Conservation (phyloP, 2,888 invertebrate genomes). For the Ornithoptera alexandrae region DNA sequence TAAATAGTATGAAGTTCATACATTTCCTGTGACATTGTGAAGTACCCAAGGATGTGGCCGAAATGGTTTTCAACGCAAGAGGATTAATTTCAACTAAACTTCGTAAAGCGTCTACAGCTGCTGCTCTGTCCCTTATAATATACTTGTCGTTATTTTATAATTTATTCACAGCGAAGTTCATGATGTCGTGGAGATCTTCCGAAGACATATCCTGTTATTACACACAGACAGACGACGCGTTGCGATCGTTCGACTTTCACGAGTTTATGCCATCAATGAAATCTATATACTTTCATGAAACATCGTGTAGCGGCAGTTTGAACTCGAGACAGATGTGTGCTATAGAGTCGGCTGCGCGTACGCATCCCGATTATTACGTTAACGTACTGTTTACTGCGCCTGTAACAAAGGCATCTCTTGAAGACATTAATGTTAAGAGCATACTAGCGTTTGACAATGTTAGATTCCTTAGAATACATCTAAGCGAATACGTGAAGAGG, state of each 20-base stretch:
- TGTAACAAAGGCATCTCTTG: constrained; percentile 38
- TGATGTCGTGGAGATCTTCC: constrained; percentile 29
- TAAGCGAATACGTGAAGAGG: constrained; percentile 70
- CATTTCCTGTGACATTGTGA: no score
- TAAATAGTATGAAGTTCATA: no score
- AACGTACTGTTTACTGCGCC: constrained; percentile 78
- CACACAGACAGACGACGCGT: constrained; percentile 29
- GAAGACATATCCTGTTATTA: constrained; percentile 40
- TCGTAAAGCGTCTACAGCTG: not conserved
- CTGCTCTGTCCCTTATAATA: constrained; percentile 13
- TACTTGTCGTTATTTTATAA: constrained; percentile 1
- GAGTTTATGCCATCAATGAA: constrained; percentile 47
- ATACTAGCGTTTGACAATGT: constrained; percentile 73
- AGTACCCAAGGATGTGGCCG: no score
- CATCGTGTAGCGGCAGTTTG: constrained; percentile 79
- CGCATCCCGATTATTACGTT: constrained; percentile 79
- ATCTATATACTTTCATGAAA: constrained; percentile 85
- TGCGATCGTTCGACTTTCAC: constrained; percentile 40
- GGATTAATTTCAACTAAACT: not conserved
- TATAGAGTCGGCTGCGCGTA: constrained; percentile 83
- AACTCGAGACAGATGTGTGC: constrained; percentile 83
- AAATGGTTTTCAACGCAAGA: not conserved
- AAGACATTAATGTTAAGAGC: constrained; percentile 42
- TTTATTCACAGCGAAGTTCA: constrained; percentile 26
- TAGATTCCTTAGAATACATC: constrained; percentile 70